These are phyloP conservation scores for Malthinus flaveolus DNA, from an alignment of 2,888 invertebrate genomes.

Conservation along the genomic window DNA sequence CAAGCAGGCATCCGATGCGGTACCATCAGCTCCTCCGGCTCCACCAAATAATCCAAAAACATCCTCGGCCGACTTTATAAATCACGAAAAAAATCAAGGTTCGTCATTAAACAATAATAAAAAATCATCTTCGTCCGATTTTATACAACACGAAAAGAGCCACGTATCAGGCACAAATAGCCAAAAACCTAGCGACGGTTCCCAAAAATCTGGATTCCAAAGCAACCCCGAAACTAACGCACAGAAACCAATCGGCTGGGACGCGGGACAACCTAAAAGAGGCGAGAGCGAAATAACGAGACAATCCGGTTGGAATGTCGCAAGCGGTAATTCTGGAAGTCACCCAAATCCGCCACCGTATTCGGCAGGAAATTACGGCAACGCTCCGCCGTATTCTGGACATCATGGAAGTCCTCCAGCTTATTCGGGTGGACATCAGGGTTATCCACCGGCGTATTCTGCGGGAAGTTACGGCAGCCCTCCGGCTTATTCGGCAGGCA, in stretches of 20 bases:
- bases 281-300: constrained; percentile 14
- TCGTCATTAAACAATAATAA: constrained; percentile 16
- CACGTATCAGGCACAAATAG: neutral
- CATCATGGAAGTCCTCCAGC: neutral
- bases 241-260: constrained; percentile 22
- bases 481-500: neutral
- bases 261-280: constrained; percentile 9
- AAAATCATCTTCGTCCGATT: constrained; percentile 2
- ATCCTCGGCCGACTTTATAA: neutral
- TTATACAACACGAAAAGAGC: constrained; percentile 16
- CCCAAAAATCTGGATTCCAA: neutral
- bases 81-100: constrained; percentile 1
- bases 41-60: constrained; percentile 8
- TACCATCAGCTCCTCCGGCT: neutral
- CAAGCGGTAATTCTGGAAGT: constrained; percentile 8
- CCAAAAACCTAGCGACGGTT: neutral
- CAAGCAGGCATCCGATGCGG: constrained; percentile 2
- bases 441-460: neutral
- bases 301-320: constrained; percentile 29
- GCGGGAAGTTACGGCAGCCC: neutral
- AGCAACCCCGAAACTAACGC: neutral
- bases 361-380: constrained; percentile 19
- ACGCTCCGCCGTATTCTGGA: constrained; percentile 8
- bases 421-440: neutral
- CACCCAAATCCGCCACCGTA: constrained; percentile 21